Conservation (phyloP, 2,888 invertebrate species). For the Caprella mutica region DNA sequence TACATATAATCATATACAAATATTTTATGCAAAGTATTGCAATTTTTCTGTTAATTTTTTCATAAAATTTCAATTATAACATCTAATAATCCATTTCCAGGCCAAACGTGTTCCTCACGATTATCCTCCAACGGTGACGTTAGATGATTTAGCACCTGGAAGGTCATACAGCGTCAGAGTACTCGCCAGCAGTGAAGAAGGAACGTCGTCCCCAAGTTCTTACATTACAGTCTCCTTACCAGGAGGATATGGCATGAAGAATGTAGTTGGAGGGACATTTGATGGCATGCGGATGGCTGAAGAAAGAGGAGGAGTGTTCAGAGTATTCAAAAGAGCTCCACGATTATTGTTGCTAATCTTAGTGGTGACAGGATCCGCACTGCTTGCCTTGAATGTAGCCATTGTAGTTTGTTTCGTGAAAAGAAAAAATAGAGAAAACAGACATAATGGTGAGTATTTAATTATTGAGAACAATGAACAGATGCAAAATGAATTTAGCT, state of each 20-base stretch:
- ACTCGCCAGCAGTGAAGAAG: constrained; percentile 10
- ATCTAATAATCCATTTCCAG: too few species aligned
- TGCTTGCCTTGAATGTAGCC: constrained; percentile 74
- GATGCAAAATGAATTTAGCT: background rate
- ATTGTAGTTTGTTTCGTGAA: constrained; percentile 81
- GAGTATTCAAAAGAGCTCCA: constrained; percentile 15
- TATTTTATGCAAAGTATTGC: too few species aligned
- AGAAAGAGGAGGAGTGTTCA: constrained; percentile 9
- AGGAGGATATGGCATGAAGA: background rate
- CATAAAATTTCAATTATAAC: too few species aligned
- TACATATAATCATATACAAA: too few species aligned
- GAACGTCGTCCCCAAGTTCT: background rate
- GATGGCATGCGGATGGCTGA: constrained; percentile 10
- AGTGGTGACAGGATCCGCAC: constrained; percentile 68
- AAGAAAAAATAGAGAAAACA: constrained; percentile 40
- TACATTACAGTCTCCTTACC: constrained; percentile 9
- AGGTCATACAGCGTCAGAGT: constrained; percentile 12
- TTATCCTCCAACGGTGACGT: background rate
- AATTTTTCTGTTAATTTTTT: too few species aligned
- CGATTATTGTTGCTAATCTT: constrained; percentile 42
- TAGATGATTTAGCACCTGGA: constrained; percentile 8
- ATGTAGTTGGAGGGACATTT: background rate
- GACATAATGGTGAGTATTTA: constrained; percentile 8
- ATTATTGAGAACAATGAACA: too few species aligned
- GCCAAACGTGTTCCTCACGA: background rate